These are phyloP conservation scores for Venturia canescens DNA, from an alignment of 1,140 invertebrate species.

Conservation along the genomic window DNA sequence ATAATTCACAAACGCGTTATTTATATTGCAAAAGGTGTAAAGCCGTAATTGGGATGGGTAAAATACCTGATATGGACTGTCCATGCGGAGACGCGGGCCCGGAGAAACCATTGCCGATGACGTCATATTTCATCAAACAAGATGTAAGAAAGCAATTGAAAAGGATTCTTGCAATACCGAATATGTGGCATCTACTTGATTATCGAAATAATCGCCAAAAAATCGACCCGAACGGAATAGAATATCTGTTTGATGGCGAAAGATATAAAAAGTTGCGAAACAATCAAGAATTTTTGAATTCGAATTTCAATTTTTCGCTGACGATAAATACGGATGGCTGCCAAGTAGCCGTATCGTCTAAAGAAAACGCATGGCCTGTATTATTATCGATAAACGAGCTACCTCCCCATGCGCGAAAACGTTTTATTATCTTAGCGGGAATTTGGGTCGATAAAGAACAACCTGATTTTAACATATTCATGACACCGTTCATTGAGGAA, in stretches of 20 bases:
- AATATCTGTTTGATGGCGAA: conserved; percentile 51
- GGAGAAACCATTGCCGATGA: too few species aligned
- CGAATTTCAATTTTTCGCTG: conserved; percentile 43
- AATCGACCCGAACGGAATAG: conserved; percentile 41
- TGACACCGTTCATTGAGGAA: conserved; percentile 27
- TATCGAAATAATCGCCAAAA: too few species aligned
- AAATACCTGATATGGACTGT: too few species aligned
- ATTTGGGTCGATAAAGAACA: too few species aligned
- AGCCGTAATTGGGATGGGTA: too few species aligned
- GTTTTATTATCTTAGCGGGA: conserved; percentile 46
- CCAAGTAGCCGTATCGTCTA: conserved; percentile 24
- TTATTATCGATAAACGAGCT: conserved; percentile 51
- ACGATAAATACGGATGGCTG: conserved; percentile 44
- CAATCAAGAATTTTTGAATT: conserved; percentile 6
- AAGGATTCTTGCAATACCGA: too few species aligned
- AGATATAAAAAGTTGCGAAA: conserved; percentile 22
- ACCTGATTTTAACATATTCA: conserved; percentile 39
- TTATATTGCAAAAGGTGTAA: too few species aligned
- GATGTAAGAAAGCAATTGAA: too few species aligned
- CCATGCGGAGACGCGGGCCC: too few species aligned
- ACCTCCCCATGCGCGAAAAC: conserved; percentile 42
- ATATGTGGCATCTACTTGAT: too few species aligned
- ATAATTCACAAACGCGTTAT: too few species aligned
- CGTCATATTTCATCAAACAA: too few species aligned
- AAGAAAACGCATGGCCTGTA: conserved; percentile 43